Evolutionary conservation across 2,888 invertebrate species (phyloP), one percentile per base, ranked within the genome.

Genomic region (Stenichneumon culpator): DNA sequence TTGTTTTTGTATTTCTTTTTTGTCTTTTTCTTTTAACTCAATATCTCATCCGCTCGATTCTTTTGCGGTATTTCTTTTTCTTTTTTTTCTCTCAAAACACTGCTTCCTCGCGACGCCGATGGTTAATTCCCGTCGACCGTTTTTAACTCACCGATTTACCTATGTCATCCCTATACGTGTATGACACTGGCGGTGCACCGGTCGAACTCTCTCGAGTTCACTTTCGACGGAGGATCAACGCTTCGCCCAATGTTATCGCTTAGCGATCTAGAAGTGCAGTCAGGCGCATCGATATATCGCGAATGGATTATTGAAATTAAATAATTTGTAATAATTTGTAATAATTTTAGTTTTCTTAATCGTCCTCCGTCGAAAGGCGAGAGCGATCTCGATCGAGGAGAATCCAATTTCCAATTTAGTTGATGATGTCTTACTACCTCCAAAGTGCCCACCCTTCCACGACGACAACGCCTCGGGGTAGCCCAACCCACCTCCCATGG

Each of bases 401-500:
- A 81, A 81, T 32, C n/a, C n/a, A 32, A 39, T 70, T 75, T 84
- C 83, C 79, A 82, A 67, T 87, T 83, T 60, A 82, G 39, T 78
- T 83, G 79, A 83, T 83, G 81, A 83, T 86, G 79, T 88, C 86
- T 91, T 92, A 92, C 90, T 91, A 92, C 92, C 92, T 92, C 91
- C 89, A 91, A 88, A 90, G 92, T 89, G 90, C 92, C 93, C 92
- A 93, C 93, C 93, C 92, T 90, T 90, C 91, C 87, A 88, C 86
- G 90, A 88, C 86, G 90, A 88, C 88, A 87, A 88, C 88, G 88
- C 87, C 88, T 90, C 90, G 79, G 92, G 92, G 90, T 89, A 92
- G 93, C 93, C 93, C 93, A 92, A 93, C 93, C 93, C 93, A 92
- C 93, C 91, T 93, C 93, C 93, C 93, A 91, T 92, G 92, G 93